A percentile compares a stretch with the other conserved stretches of the same genome.
Evolutionary conservation across 2,797 vertebrate genomes (phyloP).

Genomic region (Lagothrix lagotricha): DNA sequence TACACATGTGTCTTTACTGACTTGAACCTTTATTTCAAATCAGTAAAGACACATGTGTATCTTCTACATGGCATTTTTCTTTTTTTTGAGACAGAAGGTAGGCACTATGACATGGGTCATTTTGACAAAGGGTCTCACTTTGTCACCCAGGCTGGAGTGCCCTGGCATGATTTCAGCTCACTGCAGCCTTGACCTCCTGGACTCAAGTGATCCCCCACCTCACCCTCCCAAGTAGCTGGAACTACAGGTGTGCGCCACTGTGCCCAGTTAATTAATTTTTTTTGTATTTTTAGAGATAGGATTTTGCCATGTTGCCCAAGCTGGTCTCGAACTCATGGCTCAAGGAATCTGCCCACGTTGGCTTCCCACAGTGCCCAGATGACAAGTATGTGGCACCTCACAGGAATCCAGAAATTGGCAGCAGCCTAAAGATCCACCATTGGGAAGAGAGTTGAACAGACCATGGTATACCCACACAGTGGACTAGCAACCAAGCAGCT

Average conservation of each 20-base stretch:
- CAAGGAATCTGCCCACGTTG: not conserved
- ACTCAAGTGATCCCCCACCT: not conserved
- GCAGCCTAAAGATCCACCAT: accelerated
- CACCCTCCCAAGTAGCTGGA: not conserved
- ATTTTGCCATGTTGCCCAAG: not conserved
- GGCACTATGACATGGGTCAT: not conserved
- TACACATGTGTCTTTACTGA: not conserved
- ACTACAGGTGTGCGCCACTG: not conserved
- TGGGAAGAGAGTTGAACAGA: accelerated
- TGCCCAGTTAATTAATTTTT: not conserved
- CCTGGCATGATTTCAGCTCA: not conserved
- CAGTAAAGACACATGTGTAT: accelerated
- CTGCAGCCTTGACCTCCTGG: not conserved
- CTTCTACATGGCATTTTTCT: not conserved
- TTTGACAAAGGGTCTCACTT: not conserved
- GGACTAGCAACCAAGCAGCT: accelerated
- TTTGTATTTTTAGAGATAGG: not conserved
- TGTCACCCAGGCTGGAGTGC: not conserved
- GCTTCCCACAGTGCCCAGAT: not conserved
- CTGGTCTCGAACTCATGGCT: not conserved
- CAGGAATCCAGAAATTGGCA: not conserved
- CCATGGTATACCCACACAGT: accelerated
- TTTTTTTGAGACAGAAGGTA: not conserved
- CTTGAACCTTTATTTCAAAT: not conserved
- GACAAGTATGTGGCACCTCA: not conserved